Conservation (phyloP, 2,888 invertebrate genomes). For the Synanthedon tipuliformis region DNA sequence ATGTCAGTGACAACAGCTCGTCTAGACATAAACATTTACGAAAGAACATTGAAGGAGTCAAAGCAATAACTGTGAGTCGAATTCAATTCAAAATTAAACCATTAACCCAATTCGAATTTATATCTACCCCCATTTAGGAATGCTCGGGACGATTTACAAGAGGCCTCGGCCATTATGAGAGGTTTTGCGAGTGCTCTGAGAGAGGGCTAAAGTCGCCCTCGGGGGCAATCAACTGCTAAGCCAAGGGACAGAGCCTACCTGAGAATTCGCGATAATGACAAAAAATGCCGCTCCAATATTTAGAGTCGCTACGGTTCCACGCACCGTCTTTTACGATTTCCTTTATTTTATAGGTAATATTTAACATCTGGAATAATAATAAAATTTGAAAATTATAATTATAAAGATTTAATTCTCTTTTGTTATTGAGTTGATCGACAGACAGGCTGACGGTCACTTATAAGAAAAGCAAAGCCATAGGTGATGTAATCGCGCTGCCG, state of each 20-base stretch:
- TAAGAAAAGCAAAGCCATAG: too few species aligned
- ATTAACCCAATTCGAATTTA: conserved; percentile 19
- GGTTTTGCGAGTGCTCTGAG: conserved; percentile 9
- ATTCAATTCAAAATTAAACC: conserved; percentile 16
- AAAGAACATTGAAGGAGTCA: neutral
- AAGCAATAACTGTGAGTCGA: conserved; percentile 1
- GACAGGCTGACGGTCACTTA: too few species aligned
- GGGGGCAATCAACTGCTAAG: conserved; percentile 9
- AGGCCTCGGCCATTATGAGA: conserved; percentile 11
- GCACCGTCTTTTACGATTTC: neutral
- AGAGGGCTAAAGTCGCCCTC: conserved; percentile 5
- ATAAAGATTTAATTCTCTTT: neutral
- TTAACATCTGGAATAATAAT: neutral
- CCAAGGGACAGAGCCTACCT: conserved; percentile 9
- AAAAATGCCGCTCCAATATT: conserved; percentile 5
- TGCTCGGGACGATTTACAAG: conserved; percentile 10
- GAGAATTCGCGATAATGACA: conserved; percentile 8
- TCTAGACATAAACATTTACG: neutral
- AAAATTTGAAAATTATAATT: neutral
- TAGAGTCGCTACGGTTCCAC: neutral
- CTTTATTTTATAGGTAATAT: neutral
- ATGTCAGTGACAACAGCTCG: neutral
- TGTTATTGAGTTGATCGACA: too few species aligned
- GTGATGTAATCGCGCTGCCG: too few species aligned
- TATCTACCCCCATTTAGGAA: conserved; percentile 14